Base-by-base conservation (phyloP, 30 jellyfish, hydroid and myxozoan species). In the Pelagia noctiluca region DNA sequence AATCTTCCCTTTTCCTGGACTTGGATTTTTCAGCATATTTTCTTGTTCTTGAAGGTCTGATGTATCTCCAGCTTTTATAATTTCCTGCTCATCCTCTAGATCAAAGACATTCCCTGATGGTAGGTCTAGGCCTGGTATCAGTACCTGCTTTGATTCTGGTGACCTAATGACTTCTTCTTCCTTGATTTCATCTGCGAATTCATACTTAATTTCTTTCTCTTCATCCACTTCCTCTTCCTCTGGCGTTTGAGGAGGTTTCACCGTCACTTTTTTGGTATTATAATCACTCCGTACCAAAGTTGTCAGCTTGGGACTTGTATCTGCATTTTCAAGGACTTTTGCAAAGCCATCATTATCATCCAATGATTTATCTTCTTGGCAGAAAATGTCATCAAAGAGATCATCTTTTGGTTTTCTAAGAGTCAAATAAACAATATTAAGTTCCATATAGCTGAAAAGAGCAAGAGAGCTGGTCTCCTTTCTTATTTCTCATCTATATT, bases 311-410 rank as follows among this genome's bases (percentile, higher is more conserved):
- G 88, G 88, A 34, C 88, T 72, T 7, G 94, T 84, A 36, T 61
- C 84, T 0, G 68, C 78, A 26, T 69, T 54, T n/a, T 50, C 89
- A 29, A 76, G 63, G 79, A 87, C 62, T 30, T 65, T 53, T 68
- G 96, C 96, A 26, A 87, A 38, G 5, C 82, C 95, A 80, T 75
- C 74, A 52, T 61, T 66, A 2, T 67, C 69, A 19, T 34, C 80
- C 30, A 64, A 73, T 67, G 70, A 81, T 36, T 23, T 12, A 49
- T 88, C 96, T 62, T 78, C 94, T 78, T 88, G 49, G n/a, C 67
- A 60, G 71, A 87, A 87, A 35, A 87, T 87, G 73, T 87, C 96
- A 73, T 87, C 96, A 87, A 87, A 87, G 28, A 87, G 83, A 87
- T 87, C 96, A 72, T 87, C 96, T 60, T 87, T 87, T 35, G 88